phyloP scores from a whole-genome alignment of 2,888 invertebrate genomes.

The Nemotelus pantherinus region DNA sequence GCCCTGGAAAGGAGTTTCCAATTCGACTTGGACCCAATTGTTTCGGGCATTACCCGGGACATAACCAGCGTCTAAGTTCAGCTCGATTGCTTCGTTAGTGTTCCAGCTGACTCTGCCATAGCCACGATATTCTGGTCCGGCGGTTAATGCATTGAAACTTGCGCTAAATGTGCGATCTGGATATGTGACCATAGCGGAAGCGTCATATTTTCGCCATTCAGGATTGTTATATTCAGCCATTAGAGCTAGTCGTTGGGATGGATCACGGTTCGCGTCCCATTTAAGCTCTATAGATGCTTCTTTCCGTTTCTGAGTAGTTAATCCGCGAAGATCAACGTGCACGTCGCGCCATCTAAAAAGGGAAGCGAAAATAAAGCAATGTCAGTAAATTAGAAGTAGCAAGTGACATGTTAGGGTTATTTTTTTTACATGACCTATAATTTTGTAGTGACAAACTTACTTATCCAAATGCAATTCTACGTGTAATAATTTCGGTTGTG shows the following conservation, averaged over 20 bases:
- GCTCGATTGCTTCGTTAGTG: conserved; percentile 69
- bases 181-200: conserved; percentile 74
- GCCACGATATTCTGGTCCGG: conserved; percentile 62
- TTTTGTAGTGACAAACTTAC: conserved; percentile 66
- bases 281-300: conserved; percentile 77
- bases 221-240: conserved; percentile 72
- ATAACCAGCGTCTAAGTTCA: conserved; percentile 59
- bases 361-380: conserved; percentile 14
- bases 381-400: neutral
- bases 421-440: neutral
- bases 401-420: neutral
- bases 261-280: conserved; percentile 89
- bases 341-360: conserved; percentile 76
- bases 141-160: conserved; percentile 69
- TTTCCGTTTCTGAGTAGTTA: conserved; percentile 70
- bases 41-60: conserved; percentile 64
- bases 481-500: conserved; percentile 72
- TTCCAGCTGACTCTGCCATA: conserved; percentile 76
- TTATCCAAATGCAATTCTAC: conserved; percentile 82
- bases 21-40: conserved; percentile 64
- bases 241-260: conserved; percentile 68
- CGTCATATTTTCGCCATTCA: conserved; percentile 71
- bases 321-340: conserved; percentile 73
- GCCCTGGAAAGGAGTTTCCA: conserved; percentile 69
- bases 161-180: conserved; percentile 79